Evolutionary conservation across 2,797 vertebrate genomes (phyloP).

Genomic region (Syndactyla subalaris): DNA sequence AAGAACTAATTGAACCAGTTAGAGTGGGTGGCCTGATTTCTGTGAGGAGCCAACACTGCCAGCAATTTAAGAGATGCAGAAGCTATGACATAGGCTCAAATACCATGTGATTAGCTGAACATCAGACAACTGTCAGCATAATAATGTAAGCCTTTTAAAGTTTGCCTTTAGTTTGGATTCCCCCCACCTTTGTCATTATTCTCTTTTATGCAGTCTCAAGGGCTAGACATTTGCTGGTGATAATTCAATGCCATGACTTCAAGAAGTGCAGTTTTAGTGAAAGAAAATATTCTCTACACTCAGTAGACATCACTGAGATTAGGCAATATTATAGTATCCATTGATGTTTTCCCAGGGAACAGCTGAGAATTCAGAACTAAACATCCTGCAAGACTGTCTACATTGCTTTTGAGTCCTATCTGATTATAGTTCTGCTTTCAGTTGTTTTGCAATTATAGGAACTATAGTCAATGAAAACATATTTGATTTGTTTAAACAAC

Average conservation of each 20-base stretch:
- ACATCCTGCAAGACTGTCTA: background rate
- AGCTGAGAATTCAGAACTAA: background rate
- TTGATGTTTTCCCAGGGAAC: background rate
- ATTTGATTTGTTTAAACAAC: background rate
- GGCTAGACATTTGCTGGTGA: background rate
- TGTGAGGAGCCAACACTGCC: background rate
- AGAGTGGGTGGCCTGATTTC: background rate
- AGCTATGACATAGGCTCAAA: background rate
- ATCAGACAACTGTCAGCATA: background rate
- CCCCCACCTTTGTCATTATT: background rate
- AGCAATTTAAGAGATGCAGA: background rate
- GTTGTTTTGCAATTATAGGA: background rate
- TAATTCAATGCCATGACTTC: background rate
- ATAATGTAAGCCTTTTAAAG: background rate
- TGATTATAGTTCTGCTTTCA: background rate
- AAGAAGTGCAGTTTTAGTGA: background rate
- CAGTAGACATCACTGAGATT: background rate
- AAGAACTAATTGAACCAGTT: background rate
- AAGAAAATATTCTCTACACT: background rate
- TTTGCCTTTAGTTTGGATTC: background rate
- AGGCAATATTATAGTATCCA: background rate
- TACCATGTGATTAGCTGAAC: background rate
- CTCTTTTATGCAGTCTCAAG: background rate
- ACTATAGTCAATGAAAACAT: background rate
- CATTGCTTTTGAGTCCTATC: background rate